Evolutionary conservation across 2,797 vertebrate genomes (phyloP).

Genomic region (Petrocephalus schoutedeni): DNA sequence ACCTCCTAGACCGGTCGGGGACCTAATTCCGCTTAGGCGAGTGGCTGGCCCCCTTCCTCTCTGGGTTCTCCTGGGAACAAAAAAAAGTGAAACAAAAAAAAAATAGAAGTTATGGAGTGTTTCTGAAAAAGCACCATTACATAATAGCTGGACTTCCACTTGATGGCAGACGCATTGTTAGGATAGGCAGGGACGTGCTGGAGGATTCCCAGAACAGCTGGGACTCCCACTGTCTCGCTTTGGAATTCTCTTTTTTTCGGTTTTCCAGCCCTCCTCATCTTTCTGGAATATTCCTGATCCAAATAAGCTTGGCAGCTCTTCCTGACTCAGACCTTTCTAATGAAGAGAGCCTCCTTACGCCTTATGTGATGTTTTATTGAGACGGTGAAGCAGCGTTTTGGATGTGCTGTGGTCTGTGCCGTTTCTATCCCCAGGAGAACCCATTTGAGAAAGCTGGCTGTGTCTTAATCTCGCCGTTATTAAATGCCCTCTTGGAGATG

Average conservation of each 20-base stretch:
- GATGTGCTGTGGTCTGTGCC: neutral
- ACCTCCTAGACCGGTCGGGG: conserved; percentile 35
- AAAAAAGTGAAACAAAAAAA: neutral
- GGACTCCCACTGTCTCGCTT: neutral
- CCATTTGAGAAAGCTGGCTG: neutral
- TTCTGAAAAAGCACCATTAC: conserved; percentile 20
- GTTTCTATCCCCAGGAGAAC: conserved; percentile 22
- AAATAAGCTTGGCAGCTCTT: neutral
- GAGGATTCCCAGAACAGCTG: conserved; percentile 20
- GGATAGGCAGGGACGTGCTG: neutral
- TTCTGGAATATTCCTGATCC: conserved; percentile 13
- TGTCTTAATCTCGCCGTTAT: conserved; percentile 16
- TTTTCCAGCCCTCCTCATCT: neutral
- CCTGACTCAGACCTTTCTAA: neutral
- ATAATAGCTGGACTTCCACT: neutral
- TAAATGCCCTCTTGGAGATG: neutral
- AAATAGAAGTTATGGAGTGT: conserved; percentile 8
- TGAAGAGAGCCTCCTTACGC: neutral
- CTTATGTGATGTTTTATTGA: neutral
- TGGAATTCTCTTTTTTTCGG: conserved; percentile 6
- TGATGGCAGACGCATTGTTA: conserved; percentile 11
- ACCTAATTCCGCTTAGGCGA: conserved; percentile 32
- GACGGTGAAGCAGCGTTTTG: neutral
- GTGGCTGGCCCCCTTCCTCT: conserved; percentile 32
- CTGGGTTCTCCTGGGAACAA: conserved; percentile 42